phyloP scores from a whole-genome alignment of 2,888 invertebrate genomes.

The Drosophila eohydei region DNA sequence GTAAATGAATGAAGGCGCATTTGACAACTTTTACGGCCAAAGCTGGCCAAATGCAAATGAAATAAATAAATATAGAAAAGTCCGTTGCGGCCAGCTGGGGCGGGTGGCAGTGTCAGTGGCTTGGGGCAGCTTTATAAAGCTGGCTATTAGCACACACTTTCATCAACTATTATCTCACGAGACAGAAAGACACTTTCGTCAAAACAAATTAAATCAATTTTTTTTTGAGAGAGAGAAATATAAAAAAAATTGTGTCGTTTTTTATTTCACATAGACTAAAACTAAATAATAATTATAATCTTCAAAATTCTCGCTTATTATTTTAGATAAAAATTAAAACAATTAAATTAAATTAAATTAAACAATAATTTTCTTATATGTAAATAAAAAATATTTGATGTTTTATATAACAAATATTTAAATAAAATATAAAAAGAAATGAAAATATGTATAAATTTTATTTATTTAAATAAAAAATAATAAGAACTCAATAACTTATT shows the following conservation, averaged over 20 bases:
- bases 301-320: too few species aligned
- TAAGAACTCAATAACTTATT: too few species aligned
- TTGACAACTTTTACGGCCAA: conserved; percentile 47
- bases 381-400: too few species aligned
- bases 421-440: too few species aligned
- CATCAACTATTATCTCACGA: not conserved
- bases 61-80: conserved; percentile 23
- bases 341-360: too few species aligned
- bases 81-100: not conserved
- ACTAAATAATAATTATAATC: too few species aligned
- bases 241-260: not conserved
- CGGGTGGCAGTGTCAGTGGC: not conserved
- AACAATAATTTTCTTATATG: too few species aligned
- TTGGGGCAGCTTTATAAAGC: not conserved
- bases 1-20: conserved; percentile 46
- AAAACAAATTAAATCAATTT: not conserved
- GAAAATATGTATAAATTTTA: too few species aligned
- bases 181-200: not conserved
- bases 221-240: not conserved
- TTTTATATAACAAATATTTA: too few species aligned
- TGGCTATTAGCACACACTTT: conserved; percentile 1
- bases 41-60: conserved; percentile 31
- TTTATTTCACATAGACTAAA: too few species aligned
- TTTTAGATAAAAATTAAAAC: too few species aligned
- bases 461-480: too few species aligned